Evolutionary conservation across 2,888 invertebrate genomes (phyloP), one percentile per base, ranked within the genome.

Genomic region (Monopis laevigella): DNA sequence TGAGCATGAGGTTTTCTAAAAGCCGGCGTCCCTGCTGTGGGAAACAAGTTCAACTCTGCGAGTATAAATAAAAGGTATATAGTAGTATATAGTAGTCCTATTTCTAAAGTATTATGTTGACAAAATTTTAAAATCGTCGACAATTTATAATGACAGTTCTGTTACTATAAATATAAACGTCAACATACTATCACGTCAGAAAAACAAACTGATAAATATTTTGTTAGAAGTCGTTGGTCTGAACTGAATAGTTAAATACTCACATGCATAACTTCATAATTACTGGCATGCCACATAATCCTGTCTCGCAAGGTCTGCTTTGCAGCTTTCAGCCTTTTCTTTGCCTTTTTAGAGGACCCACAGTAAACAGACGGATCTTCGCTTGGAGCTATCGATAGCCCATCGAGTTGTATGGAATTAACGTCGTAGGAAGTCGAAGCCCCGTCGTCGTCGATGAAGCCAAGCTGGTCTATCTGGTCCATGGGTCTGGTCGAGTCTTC

Each of bases 241-340:
- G n/a, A n/a, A n/a, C n/a, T n/a, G n/a, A n/a, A n/a, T n/a, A n/a
- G 24, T 8, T 7, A 21, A 28, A 28, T 8, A 28, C 32, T 44
- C 28, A 72, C 77, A 66, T 71, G 60, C 66, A 77, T 70, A 16
- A 80, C 78, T 26, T 73, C 68, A 2, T 70, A 51, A 38, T 78
- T 67, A 41, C 65, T 73, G 0, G 77, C 73, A 27, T 59, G 58
- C 78, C 78, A 80, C 78, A 80, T 80, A 30, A 62, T 66, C n/a
- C 59, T 48, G 16, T 80, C 78, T 6, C 67, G 56, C 40, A 71
- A 12, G 17, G 27, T 39, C 28, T 61, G 62, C 40, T 55, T 52
- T 38, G 64, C 60, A 18, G 65, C 65, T 42, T 59, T 66, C 0
- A 46, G 53, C 39, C 48, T 59, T 40, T 63, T 71, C 49, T 71